Evolutionary conservation across 2,888 invertebrate species (phyloP).

Genomic region (Nesidiocoris tenuis): DNA sequence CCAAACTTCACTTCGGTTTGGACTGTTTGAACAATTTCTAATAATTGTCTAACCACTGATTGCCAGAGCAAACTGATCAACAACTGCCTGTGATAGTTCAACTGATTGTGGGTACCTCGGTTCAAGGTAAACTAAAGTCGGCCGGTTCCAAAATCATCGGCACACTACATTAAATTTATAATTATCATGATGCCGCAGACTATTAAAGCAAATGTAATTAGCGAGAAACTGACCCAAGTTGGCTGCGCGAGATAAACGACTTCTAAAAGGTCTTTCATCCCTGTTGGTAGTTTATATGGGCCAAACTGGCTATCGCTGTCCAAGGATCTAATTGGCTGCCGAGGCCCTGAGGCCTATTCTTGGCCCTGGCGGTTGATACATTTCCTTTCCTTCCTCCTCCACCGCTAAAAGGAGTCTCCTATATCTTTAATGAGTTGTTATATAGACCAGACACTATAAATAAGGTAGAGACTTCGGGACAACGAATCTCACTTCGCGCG

Average conservation of each 20-base stretch:
- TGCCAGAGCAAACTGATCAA: too few relatives aligned
- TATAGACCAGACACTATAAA: too few relatives aligned
- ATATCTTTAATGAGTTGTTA: neutral
- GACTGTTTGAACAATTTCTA: too few relatives aligned
- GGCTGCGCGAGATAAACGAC: neutral
- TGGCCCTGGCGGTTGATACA: neutral
- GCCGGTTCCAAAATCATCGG: neutral
- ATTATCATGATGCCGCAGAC: neutral
- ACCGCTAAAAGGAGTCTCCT: too few relatives aligned
- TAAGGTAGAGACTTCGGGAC: too few relatives aligned
- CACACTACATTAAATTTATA: neutral
- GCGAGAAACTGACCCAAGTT: neutral
- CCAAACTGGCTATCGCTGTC: neutral
- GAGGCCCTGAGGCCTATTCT: neutral
- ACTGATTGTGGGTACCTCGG: too few relatives aligned
- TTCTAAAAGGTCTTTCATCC: neutral
- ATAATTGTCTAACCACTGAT: too few relatives aligned
- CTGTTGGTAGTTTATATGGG: neutral
- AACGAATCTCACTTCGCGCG: too few relatives aligned
- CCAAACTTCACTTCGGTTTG: too few relatives aligned
- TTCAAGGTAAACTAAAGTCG: neutral
- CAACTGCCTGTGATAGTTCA: too few relatives aligned
- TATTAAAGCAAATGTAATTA: neutral
- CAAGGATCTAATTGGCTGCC: neutral
- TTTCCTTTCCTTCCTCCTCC: neutral